Base-by-base conservation (phyloP, 2,888 invertebrate species). In the Eulithis testata region DNA sequence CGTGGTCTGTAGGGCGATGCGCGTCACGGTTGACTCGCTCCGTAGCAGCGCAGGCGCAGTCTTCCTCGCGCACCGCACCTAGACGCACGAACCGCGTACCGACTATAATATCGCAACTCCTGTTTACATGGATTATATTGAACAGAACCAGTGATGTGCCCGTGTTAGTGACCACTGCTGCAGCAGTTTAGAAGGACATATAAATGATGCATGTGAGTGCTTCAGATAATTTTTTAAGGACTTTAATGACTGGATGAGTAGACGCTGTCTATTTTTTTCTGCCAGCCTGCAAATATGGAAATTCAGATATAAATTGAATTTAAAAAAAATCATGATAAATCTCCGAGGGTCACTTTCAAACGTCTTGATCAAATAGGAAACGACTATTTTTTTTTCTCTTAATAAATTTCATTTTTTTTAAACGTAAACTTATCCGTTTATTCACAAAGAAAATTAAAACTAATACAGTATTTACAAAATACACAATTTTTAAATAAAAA, bases 191-290 rank as follows among this genome's bases (percentile, higher is more conserved):
- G 76, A 78, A 80, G 83, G 80, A 85, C 84, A 81, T 82, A 51
- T 70, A 66, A 72, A 91, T 89, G 87, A 92, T 92, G 92, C 91
- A 92, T 85, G 92, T 91, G 76, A 92, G 92, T 91, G 79, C 68
- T 59, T 8, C 27, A 14, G 7, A 49, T 54, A 43, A 40, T 66
- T 53, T 56, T 58, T 40, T 37, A 49, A 44, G 43, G 51, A 31
- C 52, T 27, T 40, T 37, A 9, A 27, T 11, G 14, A 21, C 21
- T 1, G 21, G 21, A 21, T 21, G 1, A 21, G 21, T 21, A 21
- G 21, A 21, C 21, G 21, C 1, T 27, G 7, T n/a, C 5, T n/a
- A 7, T 31, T n/a, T 44, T 55, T 44, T 43, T 40, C 9, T 2
- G 7, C 21, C 21, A 21, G 21, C 21, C 21, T 21, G 21, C 21